Conservation (phyloP, 2,797 vertebrate genomes). For the Apodemus agrarius region DNA sequence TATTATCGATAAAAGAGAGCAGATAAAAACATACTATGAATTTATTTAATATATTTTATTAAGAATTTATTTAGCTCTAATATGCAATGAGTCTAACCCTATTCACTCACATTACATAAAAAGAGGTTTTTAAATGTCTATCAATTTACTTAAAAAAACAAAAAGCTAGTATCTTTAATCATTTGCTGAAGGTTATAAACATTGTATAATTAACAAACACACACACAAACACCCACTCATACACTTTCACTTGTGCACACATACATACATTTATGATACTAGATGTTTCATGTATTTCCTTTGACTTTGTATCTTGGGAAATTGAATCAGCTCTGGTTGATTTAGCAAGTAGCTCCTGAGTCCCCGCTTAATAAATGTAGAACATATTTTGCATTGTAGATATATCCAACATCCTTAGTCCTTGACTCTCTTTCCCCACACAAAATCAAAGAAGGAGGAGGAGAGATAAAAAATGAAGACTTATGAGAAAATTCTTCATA, state of each 20-base stretch:
- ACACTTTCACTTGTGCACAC: background rate
- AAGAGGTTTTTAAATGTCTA: conserved; percentile 20
- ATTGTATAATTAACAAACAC: background rate
- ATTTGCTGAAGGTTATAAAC: background rate
- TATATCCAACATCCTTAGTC: background rate
- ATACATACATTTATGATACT: background rate
- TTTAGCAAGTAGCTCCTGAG: background rate
- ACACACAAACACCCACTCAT: too few relatives aligned
- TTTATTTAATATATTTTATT: background rate
- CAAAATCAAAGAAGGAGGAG: too few relatives aligned
- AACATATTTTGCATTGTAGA: background rate
- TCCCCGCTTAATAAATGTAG: background rate
- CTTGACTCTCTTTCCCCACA: too few relatives aligned
- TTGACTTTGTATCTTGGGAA: background rate
- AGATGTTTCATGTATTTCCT: background rate
- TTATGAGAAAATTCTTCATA: background rate
- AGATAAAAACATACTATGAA: conserved; percentile 4
- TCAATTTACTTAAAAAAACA: background rate
- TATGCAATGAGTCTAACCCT: background rate
- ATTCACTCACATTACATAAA: background rate
- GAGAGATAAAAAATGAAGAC: background rate
- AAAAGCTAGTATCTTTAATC: background rate
- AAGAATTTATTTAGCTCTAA: background rate
- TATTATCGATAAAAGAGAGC: conserved; percentile 20
- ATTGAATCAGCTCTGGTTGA: background rate